phyloP scores from a whole-genome alignment of 2,797 vertebrate species.

The Fistularia tabacaria region DNA sequence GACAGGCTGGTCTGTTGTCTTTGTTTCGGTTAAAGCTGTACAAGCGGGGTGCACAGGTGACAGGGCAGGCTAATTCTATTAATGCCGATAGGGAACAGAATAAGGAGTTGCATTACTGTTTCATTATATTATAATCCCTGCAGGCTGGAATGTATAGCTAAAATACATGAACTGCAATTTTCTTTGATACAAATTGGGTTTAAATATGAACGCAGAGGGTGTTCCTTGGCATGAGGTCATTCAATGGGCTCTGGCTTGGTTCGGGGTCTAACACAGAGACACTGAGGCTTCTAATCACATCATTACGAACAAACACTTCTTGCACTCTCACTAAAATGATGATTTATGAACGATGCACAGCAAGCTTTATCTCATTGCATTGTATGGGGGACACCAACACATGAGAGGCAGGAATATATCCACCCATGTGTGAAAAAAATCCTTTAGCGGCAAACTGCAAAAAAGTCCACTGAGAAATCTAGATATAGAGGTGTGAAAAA shows the following conservation, averaged over 20 bases:
- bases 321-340: constrained; percentile 45
- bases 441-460: constrained; percentile 55
- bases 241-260: constrained; percentile 6
- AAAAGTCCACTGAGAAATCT: constrained; percentile 56
- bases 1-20: constrained; percentile 62
- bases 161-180: constrained; percentile 20
- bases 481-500: constrained; percentile 64
- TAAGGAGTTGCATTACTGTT: constrained; percentile 34
- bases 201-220: constrained; percentile 25
- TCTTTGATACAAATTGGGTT: constrained; percentile 35
- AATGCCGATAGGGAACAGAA: constrained; percentile 24
- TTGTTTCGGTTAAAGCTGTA: constrained; percentile 69
- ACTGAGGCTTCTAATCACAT: constrained; percentile 29
- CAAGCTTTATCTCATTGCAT: constrained; percentile 58
- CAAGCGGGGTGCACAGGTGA: constrained; percentile 45
- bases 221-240: constrained; percentile 22
- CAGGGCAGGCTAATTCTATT: constrained; percentile 33
- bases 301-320: constrained; percentile 35
- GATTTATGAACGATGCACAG: constrained; percentile 43
- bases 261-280: constrained; percentile 23
- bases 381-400: constrained; percentile 53
- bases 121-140: constrained; percentile 27
- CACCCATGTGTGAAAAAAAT: constrained; percentile 58
- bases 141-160: constrained; percentile 35
- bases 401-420: constrained; percentile 58